Percentiles rank a stretch among this genome's conserved stretches.
Evolutionary conservation across 2,797 vertebrate species (phyloP).

Genomic region (Tangara arthus): DNA sequence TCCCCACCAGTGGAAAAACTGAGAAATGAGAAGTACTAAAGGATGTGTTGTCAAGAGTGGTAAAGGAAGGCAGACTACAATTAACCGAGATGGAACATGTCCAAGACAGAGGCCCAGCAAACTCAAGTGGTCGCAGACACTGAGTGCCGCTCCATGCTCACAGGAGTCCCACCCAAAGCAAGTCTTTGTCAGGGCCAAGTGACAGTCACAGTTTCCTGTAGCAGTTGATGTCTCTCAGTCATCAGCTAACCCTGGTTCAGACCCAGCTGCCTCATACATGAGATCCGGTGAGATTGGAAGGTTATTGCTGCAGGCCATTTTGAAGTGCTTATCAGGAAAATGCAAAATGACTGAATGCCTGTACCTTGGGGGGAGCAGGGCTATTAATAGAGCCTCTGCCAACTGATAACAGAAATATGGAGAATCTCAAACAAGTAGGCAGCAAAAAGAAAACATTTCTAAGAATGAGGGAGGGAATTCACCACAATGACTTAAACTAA

Average conservation of each 20-base stretch:
- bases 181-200: neutral
- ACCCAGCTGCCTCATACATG: neutral
- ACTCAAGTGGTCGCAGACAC: neutral
- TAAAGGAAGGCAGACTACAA: conserved; percentile 16
- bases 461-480: neutral
- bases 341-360: conserved; percentile 22
- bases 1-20: neutral
- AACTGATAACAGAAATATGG: neutral
- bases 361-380: neutral
- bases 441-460: neutral
- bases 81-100: neutral
- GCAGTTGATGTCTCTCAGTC: neutral
- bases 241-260: neutral
- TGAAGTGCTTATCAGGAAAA: conserved; percentile 20
- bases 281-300: neutral
- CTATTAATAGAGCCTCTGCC: conserved; percentile 30
- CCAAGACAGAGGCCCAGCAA: neutral
- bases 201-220: neutral
- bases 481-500: neutral
- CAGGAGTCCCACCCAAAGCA: neutral
- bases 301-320: neutral
- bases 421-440: neutral
- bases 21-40: neutral
- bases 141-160: neutral
- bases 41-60: neutral